These are phyloP conservation scores for Gymnocephalus cernua DNA, from an alignment of 2,113 vertebrate species.

Conservation along the genomic window DNA sequence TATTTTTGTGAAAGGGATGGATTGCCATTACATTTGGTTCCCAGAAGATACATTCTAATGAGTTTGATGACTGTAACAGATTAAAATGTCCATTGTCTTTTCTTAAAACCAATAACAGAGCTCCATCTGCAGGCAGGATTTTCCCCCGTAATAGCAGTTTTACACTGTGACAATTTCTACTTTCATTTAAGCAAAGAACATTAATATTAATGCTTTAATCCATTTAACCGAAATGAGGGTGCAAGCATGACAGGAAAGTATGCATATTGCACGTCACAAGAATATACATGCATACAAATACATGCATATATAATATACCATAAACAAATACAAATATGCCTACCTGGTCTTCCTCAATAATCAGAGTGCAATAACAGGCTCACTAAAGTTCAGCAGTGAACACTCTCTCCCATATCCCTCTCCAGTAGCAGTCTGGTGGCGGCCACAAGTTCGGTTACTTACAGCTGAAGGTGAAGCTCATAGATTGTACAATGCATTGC, in stretches of 20 bases:
- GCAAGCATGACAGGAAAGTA: not conserved
- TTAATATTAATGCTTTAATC: not conserved
- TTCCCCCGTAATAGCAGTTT: not conserved
- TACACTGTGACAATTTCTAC: not conserved
- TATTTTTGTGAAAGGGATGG: constrained; percentile 8
- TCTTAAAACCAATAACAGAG: not conserved
- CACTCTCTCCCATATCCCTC: constrained; percentile 7
- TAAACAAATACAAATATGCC: not conserved
- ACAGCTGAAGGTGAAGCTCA: constrained; percentile 20
- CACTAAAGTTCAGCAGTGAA: not conserved
- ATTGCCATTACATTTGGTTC: constrained; percentile 28
- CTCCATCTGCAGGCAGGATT: not conserved
- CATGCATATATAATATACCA: not conserved
- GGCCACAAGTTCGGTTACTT: constrained; percentile 14
- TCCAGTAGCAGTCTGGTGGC: constrained; percentile 7
- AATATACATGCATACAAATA: not conserved
- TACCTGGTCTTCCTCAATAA: constrained; percentile 42
- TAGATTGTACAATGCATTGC: constrained; percentile 7
- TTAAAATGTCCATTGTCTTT: not conserved
- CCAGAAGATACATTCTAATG: not conserved
- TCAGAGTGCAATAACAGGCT: not conserved
- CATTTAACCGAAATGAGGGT: not conserved
- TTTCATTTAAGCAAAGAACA: not conserved
- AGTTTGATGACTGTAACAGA: not conserved
- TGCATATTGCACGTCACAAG: not conserved